Evolutionary conservation across 2,113 vertebrate species (phyloP).

Genomic region (Pteropus alecto): DNA sequence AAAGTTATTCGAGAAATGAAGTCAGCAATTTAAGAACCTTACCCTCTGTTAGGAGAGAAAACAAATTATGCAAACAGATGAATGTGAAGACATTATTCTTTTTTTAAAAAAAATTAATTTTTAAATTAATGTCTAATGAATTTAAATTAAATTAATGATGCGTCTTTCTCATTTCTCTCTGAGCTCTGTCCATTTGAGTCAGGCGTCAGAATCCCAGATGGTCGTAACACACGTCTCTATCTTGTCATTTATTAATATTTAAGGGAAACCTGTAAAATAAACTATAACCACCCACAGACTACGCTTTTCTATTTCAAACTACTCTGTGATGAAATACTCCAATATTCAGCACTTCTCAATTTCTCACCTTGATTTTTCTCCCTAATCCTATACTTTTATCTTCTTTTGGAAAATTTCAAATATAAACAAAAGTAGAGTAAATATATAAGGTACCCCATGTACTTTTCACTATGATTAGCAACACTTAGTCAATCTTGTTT

Average conservation of each 20-base stretch:
- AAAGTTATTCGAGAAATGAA: background rate
- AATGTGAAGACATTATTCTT: background rate
- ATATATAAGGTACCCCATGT: background rate
- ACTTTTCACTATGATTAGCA: background rate
- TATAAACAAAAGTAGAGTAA: background rate
- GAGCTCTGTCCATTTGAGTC: background rate
- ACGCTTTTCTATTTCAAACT: background rate
- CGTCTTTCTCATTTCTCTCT: background rate
- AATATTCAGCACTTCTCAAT: background rate
- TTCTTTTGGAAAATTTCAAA: background rate
- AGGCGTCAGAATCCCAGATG: background rate
- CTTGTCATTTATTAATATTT: background rate
- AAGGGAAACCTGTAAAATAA: background rate
- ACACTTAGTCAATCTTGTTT: background rate
- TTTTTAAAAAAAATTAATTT: background rate
- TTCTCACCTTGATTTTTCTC: background rate
- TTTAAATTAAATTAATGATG: background rate
- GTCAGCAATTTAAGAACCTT: background rate
- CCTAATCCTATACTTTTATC: background rate
- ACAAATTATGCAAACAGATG: background rate
- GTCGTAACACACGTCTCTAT: background rate
- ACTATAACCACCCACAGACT: background rate
- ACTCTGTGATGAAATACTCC: background rate
- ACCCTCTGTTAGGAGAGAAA: background rate
- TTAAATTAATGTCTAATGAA: background rate